Base-by-base conservation (phyloP, 2,888 invertebrate genomes). In the Leptinotarsa haldemani region DNA sequence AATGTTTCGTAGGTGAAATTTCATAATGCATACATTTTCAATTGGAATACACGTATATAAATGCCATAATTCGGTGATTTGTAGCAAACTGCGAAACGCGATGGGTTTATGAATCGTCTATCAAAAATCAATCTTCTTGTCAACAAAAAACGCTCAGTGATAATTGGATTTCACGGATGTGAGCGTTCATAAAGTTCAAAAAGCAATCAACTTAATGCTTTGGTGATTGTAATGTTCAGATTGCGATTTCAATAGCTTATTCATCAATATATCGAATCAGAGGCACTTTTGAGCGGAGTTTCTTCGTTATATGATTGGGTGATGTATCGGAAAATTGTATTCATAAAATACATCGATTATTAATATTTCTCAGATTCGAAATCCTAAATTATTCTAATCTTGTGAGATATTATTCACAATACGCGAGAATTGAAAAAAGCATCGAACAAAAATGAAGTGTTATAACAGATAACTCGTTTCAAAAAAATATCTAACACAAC, bases 131-230 rank as follows among this genome's bases (percentile, higher is more conserved):
- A 40, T 61, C 61, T 61, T 61, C 18, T n/a, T 30, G 16, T 61
- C 40, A 61, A 25, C 58, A 58, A 61, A 61, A 40, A 61, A 61
- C n/a, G 25, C 7, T 40, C 25, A 13, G 9, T 61, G 16, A 40
- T 61, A 61, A 61, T 61, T 61, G 61, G 40, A 30, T n/a, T 30
- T n/a, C 61, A 13, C 40, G 40, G 61, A 61, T 13, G 61, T 61
- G 30, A n/a, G 30, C 40, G 25, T 61, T 61, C 9, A 61, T 30
- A 5, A 25, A 61, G 30, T 30, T 61, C 30, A 30, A 61, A 61
- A 61, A 61, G 61, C 61, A 61, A 61, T 61, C 61, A 61, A 9
- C 40, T 5, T 61, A 61, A 61, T 25, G 56, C 18, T 56, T 4
- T 13, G 15, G 56, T 22, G 22, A 56, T 56, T 56, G 20, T 56